phyloP scores from a whole-genome alignment of 2,888 invertebrate genomes.

The Microctonus hyperodae region DNA sequence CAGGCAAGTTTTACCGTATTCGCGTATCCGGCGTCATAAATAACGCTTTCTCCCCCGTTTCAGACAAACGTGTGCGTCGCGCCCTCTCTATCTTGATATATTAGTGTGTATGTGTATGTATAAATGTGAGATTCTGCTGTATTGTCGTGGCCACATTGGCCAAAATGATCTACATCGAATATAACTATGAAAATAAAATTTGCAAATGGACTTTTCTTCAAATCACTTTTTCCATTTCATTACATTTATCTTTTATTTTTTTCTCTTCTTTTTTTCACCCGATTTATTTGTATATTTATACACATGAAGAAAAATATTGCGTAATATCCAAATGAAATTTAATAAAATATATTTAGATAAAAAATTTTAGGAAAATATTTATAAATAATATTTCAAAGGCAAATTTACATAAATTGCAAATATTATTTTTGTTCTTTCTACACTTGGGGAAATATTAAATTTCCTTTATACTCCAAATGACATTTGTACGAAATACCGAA shows the following conservation, averaged over 20 bases:
- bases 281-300: not conserved
- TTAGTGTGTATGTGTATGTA: not conserved
- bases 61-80: conserved; percentile 6
- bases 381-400: too few relatives aligned
- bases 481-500: too few relatives aligned
- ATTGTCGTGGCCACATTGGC: conserved; percentile 22
- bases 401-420: too few relatives aligned
- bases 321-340: too few relatives aligned
- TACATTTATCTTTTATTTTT: conserved; percentile 24
- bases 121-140: not conserved
- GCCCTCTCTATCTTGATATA: conserved; percentile 14
- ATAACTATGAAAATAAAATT: conserved; percentile 38
- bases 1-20: conserved; percentile 62
- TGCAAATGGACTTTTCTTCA: conserved; percentile 32
- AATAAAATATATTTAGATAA: too few relatives aligned
- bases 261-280: not conserved
- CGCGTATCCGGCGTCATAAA: conserved; percentile 62
- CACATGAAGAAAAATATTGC: not conserved
- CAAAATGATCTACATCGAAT: conserved; percentile 38
- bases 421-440: too few relatives aligned
- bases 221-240: not conserved
- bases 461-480: too few relatives aligned
- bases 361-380: too few relatives aligned
- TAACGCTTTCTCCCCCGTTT: conserved; percentile 41
- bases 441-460: too few relatives aligned